Evolutionary conservation across 2,113 vertebrate species (phyloP).

Genomic region (Ptychochromis oligacanthus): DNA sequence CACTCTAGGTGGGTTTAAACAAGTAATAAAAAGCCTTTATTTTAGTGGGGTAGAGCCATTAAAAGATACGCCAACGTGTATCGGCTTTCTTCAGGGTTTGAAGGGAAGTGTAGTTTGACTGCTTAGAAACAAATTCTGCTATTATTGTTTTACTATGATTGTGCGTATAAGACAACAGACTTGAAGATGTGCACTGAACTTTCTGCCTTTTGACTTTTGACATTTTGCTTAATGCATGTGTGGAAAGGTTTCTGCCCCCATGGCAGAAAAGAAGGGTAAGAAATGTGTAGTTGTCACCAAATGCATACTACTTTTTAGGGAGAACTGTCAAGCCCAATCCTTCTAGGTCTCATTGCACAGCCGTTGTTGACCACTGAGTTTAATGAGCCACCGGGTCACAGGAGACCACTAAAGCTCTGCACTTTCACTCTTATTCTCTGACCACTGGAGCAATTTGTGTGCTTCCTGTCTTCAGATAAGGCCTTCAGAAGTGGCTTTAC

Average conservation of each 20-base stretch:
- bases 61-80: neutral
- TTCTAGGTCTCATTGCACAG: neutral
- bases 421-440: slow-evolving; percentile 45
- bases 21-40: neutral
- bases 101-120: neutral
- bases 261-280: neutral
- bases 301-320: neutral
- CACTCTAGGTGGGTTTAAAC: neutral
- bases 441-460: slow-evolving; percentile 27
- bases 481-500: slow-evolving; percentile 45
- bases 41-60: neutral
- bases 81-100: neutral
- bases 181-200: neutral
- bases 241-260: neutral
- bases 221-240: neutral
- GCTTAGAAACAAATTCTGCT: accelerated
- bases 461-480: slow-evolving; percentile 56
- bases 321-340: neutral
- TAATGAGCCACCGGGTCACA: slow-evolving; percentile 37
- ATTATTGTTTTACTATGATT: neutral
- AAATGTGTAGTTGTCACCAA: neutral
- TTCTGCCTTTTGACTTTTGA: neutral
- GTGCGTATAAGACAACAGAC: neutral
- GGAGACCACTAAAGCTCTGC: slow-evolving; percentile 37
- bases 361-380: slow-evolving; percentile 19